Percentiles rank a stretch among this genome's conserved stretches.
These are phyloP conservation scores for Phenganax stokvisi DNA, from an alignment of 92 coral and sea anemone genomes.

Conservation along the genomic window DNA sequence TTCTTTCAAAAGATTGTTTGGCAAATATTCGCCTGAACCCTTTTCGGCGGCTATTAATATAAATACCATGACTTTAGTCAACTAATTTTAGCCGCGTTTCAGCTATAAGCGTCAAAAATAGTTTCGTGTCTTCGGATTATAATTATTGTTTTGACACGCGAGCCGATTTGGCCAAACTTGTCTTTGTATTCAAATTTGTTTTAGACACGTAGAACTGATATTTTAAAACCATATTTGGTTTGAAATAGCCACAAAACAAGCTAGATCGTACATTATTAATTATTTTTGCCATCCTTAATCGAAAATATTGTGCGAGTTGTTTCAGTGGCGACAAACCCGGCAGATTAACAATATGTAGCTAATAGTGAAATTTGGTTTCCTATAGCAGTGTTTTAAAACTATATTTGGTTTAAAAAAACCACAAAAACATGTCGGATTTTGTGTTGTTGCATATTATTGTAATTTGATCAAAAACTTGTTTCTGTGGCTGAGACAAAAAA, in stretches of 20 bases:
- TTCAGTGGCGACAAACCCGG: too few species aligned
- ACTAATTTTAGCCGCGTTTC: conserved; percentile 9
- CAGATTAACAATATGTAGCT: too few species aligned
- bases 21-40: not conserved
- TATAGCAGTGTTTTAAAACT: too few species aligned
- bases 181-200: conserved; percentile 3
- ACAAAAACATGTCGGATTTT: too few species aligned
- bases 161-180: not conserved
- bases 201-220: not conserved
- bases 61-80: not conserved
- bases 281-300: too few species aligned
- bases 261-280: not conserved
- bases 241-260: not conserved
- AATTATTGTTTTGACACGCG: not conserved
- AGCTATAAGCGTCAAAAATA: not conserved
- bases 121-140: not conserved
- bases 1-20: not conserved
- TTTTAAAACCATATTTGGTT: conserved; percentile 1
- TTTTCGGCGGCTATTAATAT: not conserved
- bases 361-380: too few species aligned
- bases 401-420: too few species aligned
- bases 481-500: too few species aligned
- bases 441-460: too few species aligned
- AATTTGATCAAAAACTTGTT: too few species aligned
- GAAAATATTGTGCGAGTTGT: too few species aligned